Evolutionary conservation across 2,888 invertebrate species (phyloP).

Genomic region (Ophion costatus): DNA sequence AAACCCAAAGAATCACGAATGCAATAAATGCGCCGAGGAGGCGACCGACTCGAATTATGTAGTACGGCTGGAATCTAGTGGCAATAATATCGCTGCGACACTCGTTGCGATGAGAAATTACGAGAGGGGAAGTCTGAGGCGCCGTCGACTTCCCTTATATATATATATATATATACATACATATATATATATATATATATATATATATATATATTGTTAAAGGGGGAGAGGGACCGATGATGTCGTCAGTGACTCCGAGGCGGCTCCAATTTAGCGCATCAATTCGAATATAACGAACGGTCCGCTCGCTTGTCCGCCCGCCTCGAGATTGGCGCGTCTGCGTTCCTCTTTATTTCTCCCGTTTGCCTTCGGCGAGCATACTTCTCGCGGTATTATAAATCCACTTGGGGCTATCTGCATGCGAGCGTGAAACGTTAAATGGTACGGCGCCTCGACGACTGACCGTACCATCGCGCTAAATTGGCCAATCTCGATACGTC

Average conservation of each 20-base stretch:
- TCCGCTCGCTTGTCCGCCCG: slow-evolving; percentile 70
- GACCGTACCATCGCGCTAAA: slow-evolving; percentile 76
- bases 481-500: slow-evolving; percentile 77
- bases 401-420: slow-evolving; percentile 66
- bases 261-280: slow-evolving; percentile 79
- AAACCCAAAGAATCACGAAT: not conserved
- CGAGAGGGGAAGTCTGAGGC: slow-evolving; percentile 27
- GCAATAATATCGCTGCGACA: slow-evolving; percentile 21
- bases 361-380: slow-evolving; percentile 52
- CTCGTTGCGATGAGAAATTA: slow-evolving; percentile 53
- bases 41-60: not conserved
- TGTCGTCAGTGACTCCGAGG: slow-evolving; percentile 75
- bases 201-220: not conserved
- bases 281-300: slow-evolving; percentile 78
- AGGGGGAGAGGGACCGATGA: slow-evolving; percentile 59
- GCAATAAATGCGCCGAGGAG: not conserved
- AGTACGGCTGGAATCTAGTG: slow-evolving; percentile 37
- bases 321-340: slow-evolving; percentile 68
- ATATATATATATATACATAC: not conserved
- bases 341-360: slow-evolving; percentile 32
- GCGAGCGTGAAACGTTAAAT: slow-evolving; percentile 78
- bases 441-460: slow-evolving; percentile 81
- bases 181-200: not conserved
- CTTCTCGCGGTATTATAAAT: slow-evolving; percentile 48
- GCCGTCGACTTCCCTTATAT: not conserved